A percentile compares a stretch with the other conserved stretches of the same genome.
Conservation (phyloP, 2,888 invertebrate species). For the Stratiomys singularior region DNA sequence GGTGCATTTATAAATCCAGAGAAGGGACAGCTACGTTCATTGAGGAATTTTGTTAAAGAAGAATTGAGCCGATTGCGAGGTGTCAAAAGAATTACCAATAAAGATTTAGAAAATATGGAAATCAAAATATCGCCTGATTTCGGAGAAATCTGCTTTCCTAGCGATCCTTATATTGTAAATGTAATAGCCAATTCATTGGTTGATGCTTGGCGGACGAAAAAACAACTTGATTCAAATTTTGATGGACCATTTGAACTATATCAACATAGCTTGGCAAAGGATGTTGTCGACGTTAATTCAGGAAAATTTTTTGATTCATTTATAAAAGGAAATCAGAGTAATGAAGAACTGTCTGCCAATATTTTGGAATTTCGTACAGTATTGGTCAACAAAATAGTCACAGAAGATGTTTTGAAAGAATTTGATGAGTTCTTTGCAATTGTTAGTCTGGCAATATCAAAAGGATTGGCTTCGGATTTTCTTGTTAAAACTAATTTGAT, state of each 20-base stretch:
- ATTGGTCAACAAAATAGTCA: not conserved
- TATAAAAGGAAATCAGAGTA: not conserved
- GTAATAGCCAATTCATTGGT: not conserved
- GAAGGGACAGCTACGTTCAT: not conserved
- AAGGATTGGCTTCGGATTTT: not conserved
- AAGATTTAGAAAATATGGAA: not conserved
- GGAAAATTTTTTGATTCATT: not conserved
- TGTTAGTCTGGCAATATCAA: not conserved
- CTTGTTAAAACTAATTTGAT: not conserved
- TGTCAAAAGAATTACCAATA: not conserved
- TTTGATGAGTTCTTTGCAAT: not conserved
- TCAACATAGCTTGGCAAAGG: not conserved
- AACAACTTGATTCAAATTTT: not conserved
- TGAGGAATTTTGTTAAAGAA: not conserved
- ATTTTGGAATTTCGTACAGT: not conserved
- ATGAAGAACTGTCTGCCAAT: not conserved
- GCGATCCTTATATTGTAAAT: not conserved
- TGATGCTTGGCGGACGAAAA: not conserved
- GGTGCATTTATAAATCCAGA: slow-evolving; percentile 5
- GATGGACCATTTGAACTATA: not conserved
- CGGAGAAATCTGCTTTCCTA: not conserved
- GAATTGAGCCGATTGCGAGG: not conserved
- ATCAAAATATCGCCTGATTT: slow-evolving; percentile 5
- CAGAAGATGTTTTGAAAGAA: not conserved
- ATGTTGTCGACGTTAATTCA: not conserved